Conservation (phyloP, 2,113 vertebrate genomes). For the Climacteris rufus region DNA sequence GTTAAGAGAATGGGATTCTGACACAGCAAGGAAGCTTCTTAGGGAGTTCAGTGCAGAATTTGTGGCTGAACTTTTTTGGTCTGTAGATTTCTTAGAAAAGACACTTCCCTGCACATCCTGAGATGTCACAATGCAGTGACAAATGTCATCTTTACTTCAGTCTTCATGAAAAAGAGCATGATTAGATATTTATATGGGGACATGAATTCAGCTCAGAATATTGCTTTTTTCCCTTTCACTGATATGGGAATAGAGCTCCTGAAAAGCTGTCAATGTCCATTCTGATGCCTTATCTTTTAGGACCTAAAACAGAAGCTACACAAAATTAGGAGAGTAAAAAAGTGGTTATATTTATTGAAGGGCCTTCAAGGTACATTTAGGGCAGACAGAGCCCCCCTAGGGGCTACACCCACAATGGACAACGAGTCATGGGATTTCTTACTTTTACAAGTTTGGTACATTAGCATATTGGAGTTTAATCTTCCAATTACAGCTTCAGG, state of each 20-base stretch:
- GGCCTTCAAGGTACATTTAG: no score
- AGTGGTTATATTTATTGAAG: no score
- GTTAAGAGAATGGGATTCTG: neutral
- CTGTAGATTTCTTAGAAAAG: neutral
- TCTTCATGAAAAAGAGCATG: neutral
- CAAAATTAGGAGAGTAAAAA: no score
- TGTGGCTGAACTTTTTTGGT: neutral
- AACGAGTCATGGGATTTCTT: no score
- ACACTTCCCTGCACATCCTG: neutral
- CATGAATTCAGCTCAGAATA: neutral
- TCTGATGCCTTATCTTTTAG: no score
- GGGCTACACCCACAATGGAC: no score
- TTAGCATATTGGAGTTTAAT: no score
- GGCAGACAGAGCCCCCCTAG: no score
- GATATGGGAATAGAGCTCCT: neutral
- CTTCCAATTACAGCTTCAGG: no score
- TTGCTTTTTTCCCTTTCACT: neutral
- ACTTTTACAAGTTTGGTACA: no score
- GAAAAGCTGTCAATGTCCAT: neutral
- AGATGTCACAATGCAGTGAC: neutral
- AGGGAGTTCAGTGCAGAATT: neutral
- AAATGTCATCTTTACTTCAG: neutral
- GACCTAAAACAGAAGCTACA: no score
- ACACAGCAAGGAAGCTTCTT: neutral
- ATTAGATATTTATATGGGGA: neutral